These are phyloP conservation scores for Lethenteron reissneri DNA, from an alignment of 2,113 vertebrate species.

Conservation along the genomic window DNA sequence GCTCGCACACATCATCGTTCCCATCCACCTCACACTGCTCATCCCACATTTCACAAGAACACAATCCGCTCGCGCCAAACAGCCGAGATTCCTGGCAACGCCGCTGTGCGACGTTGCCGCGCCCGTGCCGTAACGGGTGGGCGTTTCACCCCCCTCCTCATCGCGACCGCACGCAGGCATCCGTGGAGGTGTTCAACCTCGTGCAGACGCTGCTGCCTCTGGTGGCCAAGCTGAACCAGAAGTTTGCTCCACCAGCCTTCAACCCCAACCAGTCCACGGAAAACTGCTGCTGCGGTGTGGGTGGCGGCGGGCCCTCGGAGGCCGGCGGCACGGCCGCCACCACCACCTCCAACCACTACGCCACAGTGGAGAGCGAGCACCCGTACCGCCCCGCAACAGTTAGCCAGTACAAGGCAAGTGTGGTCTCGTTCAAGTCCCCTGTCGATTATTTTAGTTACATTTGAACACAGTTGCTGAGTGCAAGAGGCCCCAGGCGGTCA, in stretches of 20 bases:
- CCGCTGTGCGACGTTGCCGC: too few species aligned
- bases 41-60: too few species aligned
- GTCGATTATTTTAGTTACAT: neutral
- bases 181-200: slow-evolving; percentile 85
- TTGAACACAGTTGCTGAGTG: neutral
- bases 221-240: slow-evolving; percentile 85
- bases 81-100: too few species aligned
- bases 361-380: slow-evolving; percentile 83
- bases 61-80: too few species aligned
- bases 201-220: slow-evolving; percentile 82
- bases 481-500: too few species aligned
- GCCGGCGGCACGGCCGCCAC: slow-evolving; percentile 85
- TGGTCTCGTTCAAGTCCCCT: neutral
- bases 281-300: slow-evolving; percentile 21
- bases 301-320: slow-evolving; percentile 75
- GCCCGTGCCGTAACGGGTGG: too few species aligned
- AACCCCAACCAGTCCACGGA: slow-evolving; percentile 97
- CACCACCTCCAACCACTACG: slow-evolving; percentile 83
- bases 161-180: slow-evolving; percentile 32
- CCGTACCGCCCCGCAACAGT: slow-evolving; percentile 81
- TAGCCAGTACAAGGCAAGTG: slow-evolving; percentile 64
- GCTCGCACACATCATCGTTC: neutral
- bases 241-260: slow-evolving; percentile 86
- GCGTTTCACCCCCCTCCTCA: too few species aligned
- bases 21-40: too few species aligned